Conservation (phyloP, 1,140 invertebrate genomes). For the Drosophila kohkoa region DNA sequence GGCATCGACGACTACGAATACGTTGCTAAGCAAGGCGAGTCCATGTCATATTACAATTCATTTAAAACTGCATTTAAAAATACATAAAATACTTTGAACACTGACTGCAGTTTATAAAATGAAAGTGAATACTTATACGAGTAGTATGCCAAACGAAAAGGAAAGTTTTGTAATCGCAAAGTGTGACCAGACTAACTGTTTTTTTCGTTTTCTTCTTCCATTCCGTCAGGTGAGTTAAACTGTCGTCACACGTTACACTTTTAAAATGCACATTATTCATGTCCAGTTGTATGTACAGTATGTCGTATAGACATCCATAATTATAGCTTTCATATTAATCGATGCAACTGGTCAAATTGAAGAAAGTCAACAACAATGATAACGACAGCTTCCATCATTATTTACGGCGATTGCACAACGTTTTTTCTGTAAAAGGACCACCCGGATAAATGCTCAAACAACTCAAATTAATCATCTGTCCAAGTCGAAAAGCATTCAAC, state of each 20-base stretch:
- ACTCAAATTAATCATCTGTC: conserved; percentile 72
- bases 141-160: conserved; percentile 70
- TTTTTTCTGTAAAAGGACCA: conserved; percentile 63
- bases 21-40: conserved; percentile 8
- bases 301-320: conserved; percentile 5
- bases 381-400: conserved; percentile 65
- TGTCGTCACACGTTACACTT: conserved; percentile 23
- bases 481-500: conserved; percentile 36
- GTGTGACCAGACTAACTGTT: conserved; percentile 50
- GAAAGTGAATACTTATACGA: conserved; percentile 54
- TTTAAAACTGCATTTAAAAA: conserved; percentile 83
- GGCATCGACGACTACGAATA: conserved; percentile 14
- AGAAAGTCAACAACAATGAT: conserved; percentile 5
- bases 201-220: no score
- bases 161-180: conserved; percentile 64
- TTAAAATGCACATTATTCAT: conserved; percentile 6
- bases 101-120: conserved; percentile 43
- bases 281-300: no score
- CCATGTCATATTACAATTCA: conserved; percentile 76
- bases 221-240: background rate
- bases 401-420: conserved; percentile 70
- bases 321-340: conserved; percentile 17
- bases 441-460: conserved; percentile 64
- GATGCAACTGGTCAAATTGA: conserved; percentile 22
- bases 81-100: conserved; percentile 67